Base-by-base conservation (phyloP, 1,140 invertebrate genomes). In the Sitobion miscanthi region DNA sequence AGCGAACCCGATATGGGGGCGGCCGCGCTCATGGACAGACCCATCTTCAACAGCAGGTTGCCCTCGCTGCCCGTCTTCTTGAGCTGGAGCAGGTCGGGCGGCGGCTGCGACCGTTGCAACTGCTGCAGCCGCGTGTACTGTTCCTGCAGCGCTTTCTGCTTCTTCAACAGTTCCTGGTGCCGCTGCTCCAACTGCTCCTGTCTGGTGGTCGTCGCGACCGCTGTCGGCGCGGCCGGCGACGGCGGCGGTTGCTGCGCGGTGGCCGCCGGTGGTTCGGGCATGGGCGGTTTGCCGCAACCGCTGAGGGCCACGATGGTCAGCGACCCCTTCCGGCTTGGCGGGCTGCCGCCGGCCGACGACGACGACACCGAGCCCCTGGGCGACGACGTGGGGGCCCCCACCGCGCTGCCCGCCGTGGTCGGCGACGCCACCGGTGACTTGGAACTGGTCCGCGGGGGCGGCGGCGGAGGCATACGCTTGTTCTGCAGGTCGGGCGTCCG, bases 41-140 rank as follows among this genome's bases (percentile, higher is more conserved):
- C 97, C 96, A 98, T 97, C 95, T 98, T 98, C n/a, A 97, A 97
- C 38, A 98, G 95, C 8, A 98, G 95, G 95, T 98, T 98, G 45
- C 97, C 97, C 95, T 98, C 98, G 94, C 97, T 98, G n/a, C 98
- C 98, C 0, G 97, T 98, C 95, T 98, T 98, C 95, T 98, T 98
- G 11, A 98, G 95, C 93, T 96, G 96, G 94, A 96, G 96, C 83
- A 96, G 96, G 30, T 96, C 96, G 38, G 96, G 95, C 38, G 96
- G 96, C 89, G 96, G 96, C 57, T 96, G 95, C 0, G 96, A 96
- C 85, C 98, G 96, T 94, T 98, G 98, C 45, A 98, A 96, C 95
- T 97, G 97, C 94, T 98, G 98, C 62, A 98, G 95, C 23, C 98
- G 96, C 0, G 97, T 97, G 95, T 98, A 99, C 94, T 99, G 98